Evolutionary conservation across 2,888 invertebrate genomes (phyloP), one percentile per base, ranked within the genome.

Genomic region (Embidobia sp.): DNA sequence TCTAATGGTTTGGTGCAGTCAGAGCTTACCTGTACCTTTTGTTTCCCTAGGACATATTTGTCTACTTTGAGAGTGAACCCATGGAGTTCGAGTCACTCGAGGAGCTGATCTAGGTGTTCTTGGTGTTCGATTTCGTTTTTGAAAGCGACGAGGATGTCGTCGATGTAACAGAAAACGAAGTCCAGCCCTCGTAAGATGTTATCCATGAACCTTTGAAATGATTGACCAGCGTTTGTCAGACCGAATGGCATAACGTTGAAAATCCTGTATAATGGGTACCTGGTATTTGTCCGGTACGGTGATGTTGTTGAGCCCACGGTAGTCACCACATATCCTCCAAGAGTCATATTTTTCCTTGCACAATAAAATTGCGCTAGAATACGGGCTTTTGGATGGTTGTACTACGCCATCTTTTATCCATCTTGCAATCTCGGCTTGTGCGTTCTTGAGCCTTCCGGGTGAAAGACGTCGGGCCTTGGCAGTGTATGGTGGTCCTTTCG

Each of bases 181-280:
- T 51, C 35, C 0, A 35, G 22, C 0, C 51, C 35, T 4, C 51
- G 33, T 1, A 40, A 46, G 16, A 33, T 5, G 53, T 6, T 73
- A 70, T n/a, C 49, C 61, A 55, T 82, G 82, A 7, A 48, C 53
- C 46, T 49, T 33, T 18, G 80, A 16, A 51, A 35, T 0, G 51
- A 13, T 11, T 51, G 51, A 2, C 35, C 51, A 1, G 51, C 33
- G 13, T 51, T 51, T 4, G 19, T 1, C 4, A 51, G 35, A 0
- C 51, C 51, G 6, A 51, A 51, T 1, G 51, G 10, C 51, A 51
- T 19, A 35, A 7, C 35, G 51, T 1, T 18, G 8, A n/a, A 48
- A 48, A 3, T 48, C 48, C n/a, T 48, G 29, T 8, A 48, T 48
- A n/a, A 31, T 13, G 2, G 29, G 48, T 0, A 29, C 16, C 5